Conservation (phyloP, 2,888 invertebrate genomes). For the Protonemura montana region DNA sequence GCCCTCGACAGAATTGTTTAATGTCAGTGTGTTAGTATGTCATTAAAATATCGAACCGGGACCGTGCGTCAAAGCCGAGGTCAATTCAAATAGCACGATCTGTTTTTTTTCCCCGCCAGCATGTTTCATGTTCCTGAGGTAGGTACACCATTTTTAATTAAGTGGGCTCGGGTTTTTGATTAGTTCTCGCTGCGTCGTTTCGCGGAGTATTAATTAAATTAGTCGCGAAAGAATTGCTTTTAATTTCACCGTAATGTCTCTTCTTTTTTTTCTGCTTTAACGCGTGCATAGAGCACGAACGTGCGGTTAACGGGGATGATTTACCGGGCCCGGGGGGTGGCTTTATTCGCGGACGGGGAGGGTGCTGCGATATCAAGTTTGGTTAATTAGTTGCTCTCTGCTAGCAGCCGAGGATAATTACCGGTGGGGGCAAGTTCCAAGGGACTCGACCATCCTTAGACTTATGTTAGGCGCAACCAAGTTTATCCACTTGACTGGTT, state of each 20-base stretch:
- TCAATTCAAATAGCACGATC: background rate
- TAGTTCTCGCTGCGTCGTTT: background rate
- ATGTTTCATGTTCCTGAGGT: background rate
- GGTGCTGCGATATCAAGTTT: conserved; percentile 26
- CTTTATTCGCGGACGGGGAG: background rate
- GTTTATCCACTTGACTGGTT: background rate
- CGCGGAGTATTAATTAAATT: conserved; percentile 28
- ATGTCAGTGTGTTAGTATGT: background rate
- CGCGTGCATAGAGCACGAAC: background rate
- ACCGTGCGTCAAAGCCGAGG: background rate
- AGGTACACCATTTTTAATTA: conserved; percentile 21
- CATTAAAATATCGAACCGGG: background rate
- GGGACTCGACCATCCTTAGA: background rate
- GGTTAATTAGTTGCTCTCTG: conserved; percentile 40
- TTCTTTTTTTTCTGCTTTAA: background rate
- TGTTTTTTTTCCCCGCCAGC: background rate
- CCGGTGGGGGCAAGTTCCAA: background rate
- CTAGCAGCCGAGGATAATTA: conserved; percentile 32
- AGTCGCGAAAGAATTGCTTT: conserved; percentile 29
- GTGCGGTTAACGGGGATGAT: conserved; percentile 14
- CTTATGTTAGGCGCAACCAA: background rate
- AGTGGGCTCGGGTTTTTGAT: conserved; percentile 14
- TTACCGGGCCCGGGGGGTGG: background rate
- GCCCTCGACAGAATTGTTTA: background rate
- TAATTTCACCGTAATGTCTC: conserved; percentile 19